Evolutionary conservation across 2,797 vertebrate species (phyloP), one percentile per base, ranked within the genome.

Genomic region (Oryzias dopingdopingensis): DNA sequence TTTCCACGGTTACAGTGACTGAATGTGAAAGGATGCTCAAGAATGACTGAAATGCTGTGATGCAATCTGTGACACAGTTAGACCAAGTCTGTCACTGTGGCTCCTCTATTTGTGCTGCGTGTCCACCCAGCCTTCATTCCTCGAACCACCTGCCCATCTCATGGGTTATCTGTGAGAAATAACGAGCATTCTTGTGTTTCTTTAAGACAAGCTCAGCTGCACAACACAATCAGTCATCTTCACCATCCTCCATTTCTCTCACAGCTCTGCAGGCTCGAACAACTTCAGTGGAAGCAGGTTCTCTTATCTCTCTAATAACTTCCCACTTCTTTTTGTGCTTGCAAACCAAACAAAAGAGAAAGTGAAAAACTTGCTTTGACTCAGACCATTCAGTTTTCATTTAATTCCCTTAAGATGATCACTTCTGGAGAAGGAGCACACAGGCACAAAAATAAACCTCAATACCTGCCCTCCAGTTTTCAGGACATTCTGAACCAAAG

Each of bases 1-100:
- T 89, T 88, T 79, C 86, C 74, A 88, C 88, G 81, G 86, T 54
- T 69, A 89, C 82, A 55, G 42, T 29, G 41, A 57, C 73, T 45
- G 63, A 66, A 77, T 44, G 59, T 66, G 42, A 76, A 83, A 80
- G 51, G 62, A 81, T 70, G 62, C 61, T 67, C 52, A 82, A 70
- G 70, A 78, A 72, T 42, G 69, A 56, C 58, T 80, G 63, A 51
- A 63, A 67, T 58, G 59, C 62, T 64, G 26, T 86, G 85, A 87
- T 67, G 83, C 51, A 82, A 83, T 71, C 12, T 5, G 47, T 70
- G 71, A 73, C 56, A 70, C 61, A 40, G 18, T 63, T 53, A 42
- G 24, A 56, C 51, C 32, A 20, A 51, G 43, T 52, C 18, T 61
- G 56, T 52, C 24, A 15, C 23, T 53, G 52, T 49, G 49, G 49